Base-by-base conservation (phyloP, 2,888 invertebrate genomes). In the Watsonalla binaria region DNA sequence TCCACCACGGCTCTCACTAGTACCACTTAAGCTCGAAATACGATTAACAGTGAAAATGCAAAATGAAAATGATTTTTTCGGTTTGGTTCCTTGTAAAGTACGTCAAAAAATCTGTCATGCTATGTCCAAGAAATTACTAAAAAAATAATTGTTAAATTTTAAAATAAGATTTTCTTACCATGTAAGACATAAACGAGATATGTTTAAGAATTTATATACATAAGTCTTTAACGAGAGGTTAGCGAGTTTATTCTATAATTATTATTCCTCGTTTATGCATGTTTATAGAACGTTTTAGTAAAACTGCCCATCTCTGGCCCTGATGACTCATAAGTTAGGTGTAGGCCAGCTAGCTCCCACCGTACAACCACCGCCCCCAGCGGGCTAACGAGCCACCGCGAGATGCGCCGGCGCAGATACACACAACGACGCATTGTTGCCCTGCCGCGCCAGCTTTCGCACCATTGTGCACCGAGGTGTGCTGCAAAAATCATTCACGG, bases 371-470 rank as follows among this genome's bases (percentile, higher is more conserved):
- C 81, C 82, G 87, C 89, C 88, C 78, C 81, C 84, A 84, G 87
- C 79, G 74, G 63, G 62, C 76, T 83, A 86, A 82, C 87, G 79
- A 88, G 90, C 89, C 86, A 83, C 90, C 78, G 87, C 74, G 77
- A 78, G 90, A 90, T 90, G 84, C 82, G 82, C 82, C 56, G 54
- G 79, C 81, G 79, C 80, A 67, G 90, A 89, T 90, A 86, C 70
- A 69, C 63, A 57, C 78, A 84, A 84, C 84, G 84, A 84, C 70
- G 83, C 82, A 89, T 90, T 89, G 90, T 90, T 86, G 80, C 80
- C 74, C 72, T 72, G 73, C 80, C 85, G 89, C 81, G 90, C 86
- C 82, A 90, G 84, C 86, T 89, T 90, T 90, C 90, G 86, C 90
- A 80, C 90, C 90, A 90, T 90, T 90, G 90, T 90, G 74, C 75